phyloP scores from a whole-genome alignment of 1,140 invertebrate genomes.

The Leptinotarsa lineolata region DNA sequence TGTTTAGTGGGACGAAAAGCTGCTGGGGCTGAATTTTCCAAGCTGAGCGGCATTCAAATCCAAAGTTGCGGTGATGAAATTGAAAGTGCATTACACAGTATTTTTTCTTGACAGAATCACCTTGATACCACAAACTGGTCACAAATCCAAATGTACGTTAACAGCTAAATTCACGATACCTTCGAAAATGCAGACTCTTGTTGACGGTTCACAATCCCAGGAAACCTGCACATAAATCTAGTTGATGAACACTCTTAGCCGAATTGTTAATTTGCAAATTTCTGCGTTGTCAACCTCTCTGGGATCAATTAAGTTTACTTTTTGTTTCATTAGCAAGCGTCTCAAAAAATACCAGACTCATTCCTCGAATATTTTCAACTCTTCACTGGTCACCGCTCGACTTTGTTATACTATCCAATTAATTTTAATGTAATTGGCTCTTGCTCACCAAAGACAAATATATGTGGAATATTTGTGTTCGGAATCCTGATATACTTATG shows the following conservation, averaged over 20 bases:
- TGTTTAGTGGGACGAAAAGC: too few relatives aligned
- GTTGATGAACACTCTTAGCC: background rate
- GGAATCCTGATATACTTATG: conserved; percentile 14
- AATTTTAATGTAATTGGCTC: conserved; percentile 38
- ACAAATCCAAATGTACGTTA: too few relatives aligned
- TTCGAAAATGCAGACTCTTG: background rate
- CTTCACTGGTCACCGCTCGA: conserved; percentile 22
- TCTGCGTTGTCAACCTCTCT: conserved; percentile 22
- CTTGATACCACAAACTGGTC: too few relatives aligned
- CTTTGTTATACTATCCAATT: conserved; percentile 36
- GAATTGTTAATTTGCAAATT: conserved; percentile 34
- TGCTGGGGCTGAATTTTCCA: too few relatives aligned
- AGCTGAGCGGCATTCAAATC: too few relatives aligned
- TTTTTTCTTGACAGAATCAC: too few relatives aligned
- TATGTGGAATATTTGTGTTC: conserved; percentile 31
- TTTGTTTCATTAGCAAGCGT: conserved; percentile 33
- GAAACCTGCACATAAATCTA: conserved; percentile 3
- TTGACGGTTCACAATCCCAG: background rate
- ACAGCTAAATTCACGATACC: background rate
- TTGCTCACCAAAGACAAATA: conserved; percentile 27
- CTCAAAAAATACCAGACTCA: conserved; percentile 32
- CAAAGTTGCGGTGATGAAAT: too few relatives aligned
- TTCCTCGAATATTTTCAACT: conserved; percentile 32
- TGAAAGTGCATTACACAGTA: too few relatives aligned
- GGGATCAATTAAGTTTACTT: conserved; percentile 27